phyloP scores from a whole-genome alignment of 2,888 invertebrate genomes.

The Plusia festucae region DNA sequence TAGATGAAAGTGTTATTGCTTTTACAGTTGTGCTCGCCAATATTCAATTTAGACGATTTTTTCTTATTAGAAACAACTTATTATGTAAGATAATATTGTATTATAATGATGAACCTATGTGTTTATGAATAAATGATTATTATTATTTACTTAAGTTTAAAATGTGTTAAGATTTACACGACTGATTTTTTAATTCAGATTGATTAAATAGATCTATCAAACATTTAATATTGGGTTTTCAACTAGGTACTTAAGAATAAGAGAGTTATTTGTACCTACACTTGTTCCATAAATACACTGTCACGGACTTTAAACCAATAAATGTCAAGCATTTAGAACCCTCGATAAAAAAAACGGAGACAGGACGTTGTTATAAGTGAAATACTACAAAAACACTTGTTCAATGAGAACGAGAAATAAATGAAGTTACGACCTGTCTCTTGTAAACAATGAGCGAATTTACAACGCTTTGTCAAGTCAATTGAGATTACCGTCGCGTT shows the following conservation, averaged over 20 bases:
- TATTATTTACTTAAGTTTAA: too few relatives aligned
- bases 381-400: slow-evolving; percentile 25
- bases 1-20: not conserved
- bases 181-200: too few relatives aligned
- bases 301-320: not conserved
- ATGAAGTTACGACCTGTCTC: slow-evolving; percentile 43
- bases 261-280: not conserved
- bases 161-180: too few relatives aligned
- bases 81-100: too few relatives aligned
- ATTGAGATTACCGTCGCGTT: slow-evolving; percentile 48
- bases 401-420: slow-evolving; percentile 38
- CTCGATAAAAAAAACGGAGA: not conserved
- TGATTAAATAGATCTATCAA: too few relatives aligned
- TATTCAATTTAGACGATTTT: too few relatives aligned
- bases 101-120: too few relatives aligned
- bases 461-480: slow-evolving; percentile 46
- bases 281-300: not conserved
- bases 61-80: too few relatives aligned
- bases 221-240: not conserved
- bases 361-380: slow-evolving; percentile 21
- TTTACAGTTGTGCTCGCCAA: too few relatives aligned
- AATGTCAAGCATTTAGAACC: not conserved
- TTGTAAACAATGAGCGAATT: slow-evolving; percentile 46
- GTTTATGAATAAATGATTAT: too few relatives aligned
- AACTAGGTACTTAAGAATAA: not conserved